Evolutionary conservation across 2,888 invertebrate species (phyloP).

Genomic region (Lysandra bellargus): DNA sequence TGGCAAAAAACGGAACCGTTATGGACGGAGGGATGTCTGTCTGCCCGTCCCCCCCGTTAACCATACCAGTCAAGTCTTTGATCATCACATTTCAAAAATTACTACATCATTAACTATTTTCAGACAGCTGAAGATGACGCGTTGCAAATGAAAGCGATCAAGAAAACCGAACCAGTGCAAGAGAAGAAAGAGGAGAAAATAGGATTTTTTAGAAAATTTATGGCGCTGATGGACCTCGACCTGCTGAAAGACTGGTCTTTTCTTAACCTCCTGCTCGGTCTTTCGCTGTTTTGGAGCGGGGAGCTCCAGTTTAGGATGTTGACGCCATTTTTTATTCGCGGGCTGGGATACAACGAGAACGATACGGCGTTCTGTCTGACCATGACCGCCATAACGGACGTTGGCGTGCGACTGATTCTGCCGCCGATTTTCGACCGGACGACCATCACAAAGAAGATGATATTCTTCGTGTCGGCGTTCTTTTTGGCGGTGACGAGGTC

Average conservation of each 20-base stretch:
- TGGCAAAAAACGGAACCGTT: no score
- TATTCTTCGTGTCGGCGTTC: slow-evolving; percentile 86
- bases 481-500: slow-evolving; percentile 86
- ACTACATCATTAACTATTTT: slow-evolving; percentile 43
- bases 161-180: slow-evolving; percentile 57
- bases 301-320: slow-evolving; percentile 88
- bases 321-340: slow-evolving; percentile 84
- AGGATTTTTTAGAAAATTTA: slow-evolving; percentile 79
- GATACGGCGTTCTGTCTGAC: slow-evolving; percentile 88
- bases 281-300: slow-evolving; percentile 87
- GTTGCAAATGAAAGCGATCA: slow-evolving; percentile 72
- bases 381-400: slow-evolving; percentile 87
- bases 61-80: background rate
- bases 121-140: slow-evolving; percentile 74
- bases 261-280: slow-evolving; percentile 85
- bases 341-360: slow-evolving; percentile 81
- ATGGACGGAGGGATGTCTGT: no score
- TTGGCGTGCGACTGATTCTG: slow-evolving; percentile 85
- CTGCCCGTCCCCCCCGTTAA: no score
- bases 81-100: background rate
- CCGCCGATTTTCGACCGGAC: slow-evolving; percentile 87
- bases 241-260: slow-evolving; percentile 86
- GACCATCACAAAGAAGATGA: slow-evolving; percentile 84
- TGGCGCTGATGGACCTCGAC: slow-evolving; percentile 85
- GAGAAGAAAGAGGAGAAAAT: slow-evolving; percentile 51